These are phyloP conservation scores for Cuculus canorus DNA, from an alignment of 2,797 vertebrate genomes.

Conservation along the genomic window DNA sequence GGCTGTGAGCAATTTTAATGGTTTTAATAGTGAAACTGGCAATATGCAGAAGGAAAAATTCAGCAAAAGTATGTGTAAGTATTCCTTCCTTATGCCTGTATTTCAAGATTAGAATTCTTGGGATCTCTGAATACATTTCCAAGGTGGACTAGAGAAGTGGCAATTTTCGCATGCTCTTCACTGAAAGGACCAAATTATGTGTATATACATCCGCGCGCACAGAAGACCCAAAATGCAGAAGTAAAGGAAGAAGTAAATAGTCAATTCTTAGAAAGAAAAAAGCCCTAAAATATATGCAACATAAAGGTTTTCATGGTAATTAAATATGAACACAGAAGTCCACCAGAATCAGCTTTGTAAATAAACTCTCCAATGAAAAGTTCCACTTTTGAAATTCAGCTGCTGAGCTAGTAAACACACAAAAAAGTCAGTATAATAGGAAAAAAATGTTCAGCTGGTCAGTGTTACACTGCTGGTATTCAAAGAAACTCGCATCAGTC, in stretches of 20 bases:
- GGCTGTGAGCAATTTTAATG: slow-evolving; percentile 32
- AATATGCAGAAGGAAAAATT: slow-evolving; percentile 24
- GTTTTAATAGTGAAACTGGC: slow-evolving; percentile 49
- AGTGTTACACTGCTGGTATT: background rate
- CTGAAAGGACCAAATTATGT: background rate
- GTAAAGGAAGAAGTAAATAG: background rate
- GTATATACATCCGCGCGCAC: fast-evolving
- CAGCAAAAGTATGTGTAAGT: slow-evolving; percentile 26
- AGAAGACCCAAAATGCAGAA: background rate
- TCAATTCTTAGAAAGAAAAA: background rate
- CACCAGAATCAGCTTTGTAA: background rate
- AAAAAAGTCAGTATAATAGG: background rate
- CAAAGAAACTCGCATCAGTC: background rate
- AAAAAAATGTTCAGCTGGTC: background rate
- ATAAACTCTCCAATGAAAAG: background rate
- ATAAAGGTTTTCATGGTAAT: background rate
- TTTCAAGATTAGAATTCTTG: background rate
- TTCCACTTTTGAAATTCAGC: background rate
- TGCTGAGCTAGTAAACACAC: background rate
- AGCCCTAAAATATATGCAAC: background rate
- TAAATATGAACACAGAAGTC: background rate
- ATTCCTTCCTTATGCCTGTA: background rate
- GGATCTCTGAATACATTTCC: background rate
- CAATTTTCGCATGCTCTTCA: background rate
- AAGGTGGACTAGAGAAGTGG: background rate